A percentile compares a stretch with the other conserved stretches of the same genome.
These are phyloP conservation scores for Apotomis capreana DNA, from an alignment of 2,888 invertebrate genomes.

Conservation along the genomic window DNA sequence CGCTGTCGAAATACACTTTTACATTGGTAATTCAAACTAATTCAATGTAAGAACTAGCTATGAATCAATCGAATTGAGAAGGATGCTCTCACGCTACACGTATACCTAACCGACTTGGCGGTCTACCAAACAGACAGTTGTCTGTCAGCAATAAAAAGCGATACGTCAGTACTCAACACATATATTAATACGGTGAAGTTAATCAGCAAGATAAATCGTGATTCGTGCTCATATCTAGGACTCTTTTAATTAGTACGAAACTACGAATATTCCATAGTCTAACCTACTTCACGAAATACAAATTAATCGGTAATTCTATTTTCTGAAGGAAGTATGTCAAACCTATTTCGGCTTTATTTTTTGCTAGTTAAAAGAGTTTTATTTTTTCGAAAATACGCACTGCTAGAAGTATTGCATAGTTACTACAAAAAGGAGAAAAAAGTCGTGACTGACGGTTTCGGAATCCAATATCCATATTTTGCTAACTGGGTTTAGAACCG, in stretches of 20 bases:
- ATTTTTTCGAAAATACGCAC: no score
- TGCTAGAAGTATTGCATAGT: neutral
- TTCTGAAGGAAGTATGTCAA: no score
- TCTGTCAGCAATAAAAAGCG: conserved; percentile 31
- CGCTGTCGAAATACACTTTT: neutral
- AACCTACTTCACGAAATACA: no score
- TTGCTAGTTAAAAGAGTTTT: no score
- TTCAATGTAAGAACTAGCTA: neutral
- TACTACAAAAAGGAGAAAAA: neutral
- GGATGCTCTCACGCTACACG: neutral
- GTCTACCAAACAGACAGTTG: conserved; percentile 30
- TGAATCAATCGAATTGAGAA: conserved; percentile 20
- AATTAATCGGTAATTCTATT: no score
- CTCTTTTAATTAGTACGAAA: conserved; percentile 8
- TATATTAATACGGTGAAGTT: conserved; percentile 19
- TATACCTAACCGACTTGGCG: conserved; percentile 23
- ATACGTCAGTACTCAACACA: conserved; percentile 9
- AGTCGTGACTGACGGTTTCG: neutral
- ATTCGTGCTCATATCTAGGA: conserved; percentile 5
- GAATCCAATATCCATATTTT: conserved; percentile 6
- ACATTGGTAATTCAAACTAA: neutral
- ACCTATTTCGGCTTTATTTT: no score
- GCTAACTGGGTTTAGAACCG: neutral
- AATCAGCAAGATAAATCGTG: conserved; percentile 24
- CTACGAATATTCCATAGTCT: neutral